A percentile compares a stretch with the other conserved stretches of the same genome.
Evolutionary conservation across 2,888 invertebrate genomes (phyloP).

Genomic region (Eupithecia insigniata): DNA sequence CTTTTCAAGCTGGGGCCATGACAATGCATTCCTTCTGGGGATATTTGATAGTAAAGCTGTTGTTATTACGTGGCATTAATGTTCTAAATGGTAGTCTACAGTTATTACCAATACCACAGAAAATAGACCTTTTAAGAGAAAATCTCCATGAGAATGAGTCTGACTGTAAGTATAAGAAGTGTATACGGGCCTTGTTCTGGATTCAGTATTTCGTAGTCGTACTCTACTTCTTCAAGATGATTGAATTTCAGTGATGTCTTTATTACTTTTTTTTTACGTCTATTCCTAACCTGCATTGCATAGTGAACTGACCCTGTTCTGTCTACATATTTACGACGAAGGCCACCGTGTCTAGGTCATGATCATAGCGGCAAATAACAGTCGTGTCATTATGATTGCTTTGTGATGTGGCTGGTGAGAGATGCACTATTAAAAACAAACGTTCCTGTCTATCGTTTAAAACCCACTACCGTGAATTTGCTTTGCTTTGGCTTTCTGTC

Average conservation of each 20-base stretch:
- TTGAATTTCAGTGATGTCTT: not conserved
- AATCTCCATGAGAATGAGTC: not conserved
- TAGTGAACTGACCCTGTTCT: not conserved
- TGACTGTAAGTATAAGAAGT: not conserved
- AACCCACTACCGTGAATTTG: not conserved
- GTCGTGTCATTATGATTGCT: constrained; percentile 2
- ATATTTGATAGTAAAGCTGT: not conserved
- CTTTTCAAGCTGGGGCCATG: not conserved
- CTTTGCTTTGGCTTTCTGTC: not conserved
- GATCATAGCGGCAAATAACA: constrained; percentile 19
- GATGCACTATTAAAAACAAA: constrained; percentile 2
- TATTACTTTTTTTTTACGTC: not conserved
- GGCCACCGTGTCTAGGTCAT: constrained; percentile 30
- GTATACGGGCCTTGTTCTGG: not conserved
- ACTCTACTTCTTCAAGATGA: not conserved
- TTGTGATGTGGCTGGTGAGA: constrained; percentile 3
- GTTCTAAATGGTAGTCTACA: not conserved
- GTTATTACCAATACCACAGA: not conserved
- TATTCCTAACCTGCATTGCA: not conserved
- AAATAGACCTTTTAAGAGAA: not conserved
- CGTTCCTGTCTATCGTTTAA: not conserved
- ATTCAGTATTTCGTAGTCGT: not conserved
- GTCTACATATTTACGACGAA: constrained; percentile 10
- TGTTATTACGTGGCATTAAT: not conserved
- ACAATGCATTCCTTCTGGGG: not conserved